phyloP scores from a whole-genome alignment of 1,140 invertebrate species.

The Meloidogyne floridensis region DNA sequence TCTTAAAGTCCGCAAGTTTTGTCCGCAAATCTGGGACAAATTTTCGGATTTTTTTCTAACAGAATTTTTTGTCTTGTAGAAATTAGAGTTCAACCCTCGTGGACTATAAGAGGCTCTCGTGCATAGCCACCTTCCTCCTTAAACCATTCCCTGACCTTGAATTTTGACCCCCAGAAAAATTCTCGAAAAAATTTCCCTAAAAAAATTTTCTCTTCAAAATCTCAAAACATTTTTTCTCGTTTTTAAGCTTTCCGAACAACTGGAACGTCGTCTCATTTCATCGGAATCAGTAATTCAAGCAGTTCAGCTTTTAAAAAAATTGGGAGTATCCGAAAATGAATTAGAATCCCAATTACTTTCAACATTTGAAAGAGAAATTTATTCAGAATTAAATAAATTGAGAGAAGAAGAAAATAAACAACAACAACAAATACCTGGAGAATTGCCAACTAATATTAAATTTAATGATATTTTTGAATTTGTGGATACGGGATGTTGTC shows the following conservation, averaged over 20 bases:
- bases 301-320: slow-evolving; percentile 19
- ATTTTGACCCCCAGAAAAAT: no score
- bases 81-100: no score
- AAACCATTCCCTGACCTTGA: no score
- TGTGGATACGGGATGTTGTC: slow-evolving; percentile 40
- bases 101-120: no score
- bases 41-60: no score
- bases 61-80: no score
- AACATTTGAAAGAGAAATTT: slow-evolving; percentile 26
- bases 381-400: slow-evolving; percentile 29
- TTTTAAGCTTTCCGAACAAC: slow-evolving; percentile 18
- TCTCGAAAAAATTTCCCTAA: no score
- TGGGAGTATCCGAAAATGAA: slow-evolving; percentile 24
- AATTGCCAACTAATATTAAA: neutral
- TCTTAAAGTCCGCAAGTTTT: no score
- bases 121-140: no score
- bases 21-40: no score
- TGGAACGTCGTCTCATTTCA: slow-evolving; percentile 20
- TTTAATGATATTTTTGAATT: slow-evolving; percentile 41
- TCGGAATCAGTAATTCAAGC: slow-evolving; percentile 40
- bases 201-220: no score
- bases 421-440: neutral
- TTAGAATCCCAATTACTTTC: slow-evolving; percentile 24
- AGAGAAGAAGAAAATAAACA: slow-evolving; percentile 15
- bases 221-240: no score